A percentile compares a stretch with the other conserved stretches of the same genome.
Evolutionary conservation across 1,140 invertebrate genomes (phyloP).

Genomic region (Maconellicoccus hirsutus): DNA sequence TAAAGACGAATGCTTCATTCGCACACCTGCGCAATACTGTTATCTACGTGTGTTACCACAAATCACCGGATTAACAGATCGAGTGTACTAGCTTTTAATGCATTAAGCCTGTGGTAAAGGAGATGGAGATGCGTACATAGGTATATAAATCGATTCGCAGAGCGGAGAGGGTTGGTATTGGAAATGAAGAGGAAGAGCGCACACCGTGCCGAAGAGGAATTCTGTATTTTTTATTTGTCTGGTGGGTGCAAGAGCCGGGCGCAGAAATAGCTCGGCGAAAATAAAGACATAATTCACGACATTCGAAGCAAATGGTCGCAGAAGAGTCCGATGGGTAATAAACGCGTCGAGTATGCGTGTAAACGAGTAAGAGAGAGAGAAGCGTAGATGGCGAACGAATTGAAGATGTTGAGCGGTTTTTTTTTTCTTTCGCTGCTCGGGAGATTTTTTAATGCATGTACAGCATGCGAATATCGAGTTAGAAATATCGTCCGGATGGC

Average conservation of each 20-base stretch:
- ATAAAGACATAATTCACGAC: constrained; percentile 1
- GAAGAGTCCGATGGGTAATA: neutral
- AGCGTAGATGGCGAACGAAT: neutral
- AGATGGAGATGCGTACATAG: neutral
- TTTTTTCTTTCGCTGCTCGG: too few species aligned
- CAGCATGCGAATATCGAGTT: neutral
- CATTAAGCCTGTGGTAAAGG: neutral
- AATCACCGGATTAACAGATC: constrained; percentile 7
- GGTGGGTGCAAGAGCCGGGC: neutral
- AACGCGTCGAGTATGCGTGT: neutral
- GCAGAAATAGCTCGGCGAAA: neutral
- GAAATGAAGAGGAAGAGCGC: too few species aligned
- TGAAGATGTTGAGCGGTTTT: neutral
- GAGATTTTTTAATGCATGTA: too few species aligned
- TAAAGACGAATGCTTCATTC: neutral
- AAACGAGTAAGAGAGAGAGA: neutral
- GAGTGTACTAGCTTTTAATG: neutral
- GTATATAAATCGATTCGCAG: too few species aligned
- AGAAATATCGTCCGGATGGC: neutral
- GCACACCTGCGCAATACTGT: constrained; percentile 1
- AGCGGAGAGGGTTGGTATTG: too few species aligned
- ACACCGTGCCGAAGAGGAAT: too few species aligned
- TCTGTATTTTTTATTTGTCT: neutral
- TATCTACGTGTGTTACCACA: constrained; percentile 6
- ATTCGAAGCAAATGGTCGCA: too few species aligned